Evolutionary conservation across 1,140 invertebrate genomes (phyloP), one percentile per base, ranked within the genome.

Genomic region (Ceratosolen fusciceps): DNA sequence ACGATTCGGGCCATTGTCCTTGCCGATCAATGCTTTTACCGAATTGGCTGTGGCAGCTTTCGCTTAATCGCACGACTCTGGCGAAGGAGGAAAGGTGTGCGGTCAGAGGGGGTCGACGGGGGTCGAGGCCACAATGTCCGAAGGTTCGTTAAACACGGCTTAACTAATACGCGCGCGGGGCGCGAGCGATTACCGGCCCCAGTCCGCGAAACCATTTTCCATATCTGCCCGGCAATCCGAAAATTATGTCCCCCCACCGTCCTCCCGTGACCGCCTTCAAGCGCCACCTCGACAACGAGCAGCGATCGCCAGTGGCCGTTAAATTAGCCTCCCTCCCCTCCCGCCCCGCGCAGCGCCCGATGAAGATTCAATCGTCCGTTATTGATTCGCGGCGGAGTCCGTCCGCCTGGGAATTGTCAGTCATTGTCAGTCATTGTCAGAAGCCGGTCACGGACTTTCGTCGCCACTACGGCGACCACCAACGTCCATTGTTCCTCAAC

Each of bases 401-500:
- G 16, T 79, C 79, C 54, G 34, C 37, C 67, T 65, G 81, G 78
- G 71, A 71, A 80, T 81, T 60, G 76, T 54, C 47, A 72, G 72
- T 80, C 77, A 76, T 74, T 77, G 73, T 79, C 74, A 74, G 71
- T 65, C 80, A 80, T 81, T 80, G 81, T 78, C 80, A 73, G 80
- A 81, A 81, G 81, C 79, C 82, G 77, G 77, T 80, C 78, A 60
- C 70, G 65, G 39, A 54, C 80, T 80, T 82, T 80, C 76, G 80
- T 79, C 80, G 79, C n/a, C 21, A 24, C 37, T 70, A 12, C 81
- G 60, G 31, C 60, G 4, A 5, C 31, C 34, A 31, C 29, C 21
- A 71, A 29, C 12, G 47, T 1, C 67, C 87, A 88, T 88, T 88
- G 87, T 86, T 47, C 60, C 67, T 29, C 65, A 71, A 71, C n/a